Evolutionary conservation across 30 jellyfish, hydroid and myxozoan species (phyloP), one percentile per base, ranked within the genome.

Genomic region (Sanderia malayensis): DNA sequence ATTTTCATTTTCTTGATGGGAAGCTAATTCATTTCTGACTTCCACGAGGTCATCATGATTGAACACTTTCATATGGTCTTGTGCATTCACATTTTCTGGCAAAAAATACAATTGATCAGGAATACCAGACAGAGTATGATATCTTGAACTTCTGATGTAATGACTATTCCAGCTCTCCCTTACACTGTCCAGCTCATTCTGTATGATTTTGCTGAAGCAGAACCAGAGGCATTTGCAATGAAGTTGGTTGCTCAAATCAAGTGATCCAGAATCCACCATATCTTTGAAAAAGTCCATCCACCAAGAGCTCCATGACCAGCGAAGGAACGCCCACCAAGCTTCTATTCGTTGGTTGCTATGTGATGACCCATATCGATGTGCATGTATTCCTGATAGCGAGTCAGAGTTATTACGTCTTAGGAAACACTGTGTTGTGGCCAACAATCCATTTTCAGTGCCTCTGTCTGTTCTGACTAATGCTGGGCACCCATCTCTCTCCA

Each of bases 361-460:
- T 15, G 64, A 49, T 49, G 13, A 37, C 52, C 52, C 52, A 37
- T 37, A 37, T 37, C 52, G 13, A 37, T 37, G 52, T 49, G 27
- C 64, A 49, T 49, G 64, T 49, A 49, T 49, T 49, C 64, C 64
- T 49, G 64, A 49, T 49, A 49, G 64, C 64, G 24, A 49, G 64
- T 49, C 64, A 49, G 25, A 49, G 64, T 49, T 49, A 49, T 49
- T 49, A 49, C 23, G 24, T 49, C 64, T 8, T 49, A 60, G 23
- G 72, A 60, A 60, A 31, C 72, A 7, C 46, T 60, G 72, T 60
- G 49, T 60, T 27, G 72, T 31, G 49, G 72, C 72, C 46, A 60
- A 25, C 49, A 31, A 25, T 31, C 72, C 72, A 31, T 60, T 60
- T 31, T 60, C 72, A 31, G 72, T 60, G 46, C 72, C 46, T 31